phyloP scores from a whole-genome alignment of 2,888 invertebrate species.

The Agonopterix alstromeriana region DNA sequence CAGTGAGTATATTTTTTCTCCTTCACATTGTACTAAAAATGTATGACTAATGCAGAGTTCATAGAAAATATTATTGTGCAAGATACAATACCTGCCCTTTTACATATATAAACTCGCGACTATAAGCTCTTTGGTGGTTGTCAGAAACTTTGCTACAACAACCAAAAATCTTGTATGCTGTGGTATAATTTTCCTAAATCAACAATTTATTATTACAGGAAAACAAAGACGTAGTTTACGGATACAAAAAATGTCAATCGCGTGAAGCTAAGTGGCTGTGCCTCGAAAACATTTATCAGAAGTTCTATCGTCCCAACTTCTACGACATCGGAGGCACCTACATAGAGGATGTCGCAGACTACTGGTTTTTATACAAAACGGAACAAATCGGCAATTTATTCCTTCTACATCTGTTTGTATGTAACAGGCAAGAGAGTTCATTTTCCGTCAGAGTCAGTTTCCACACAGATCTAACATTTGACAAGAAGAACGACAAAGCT shows the following conservation, averaged over 20 bases:
- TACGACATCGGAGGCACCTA: slow-evolving; percentile 64
- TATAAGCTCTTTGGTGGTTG: too few relatives aligned
- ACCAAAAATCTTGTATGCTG: too few relatives aligned
- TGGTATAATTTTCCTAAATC: not conserved
- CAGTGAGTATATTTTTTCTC: too few relatives aligned
- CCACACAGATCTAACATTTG: slow-evolving; percentile 30
- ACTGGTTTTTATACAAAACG: slow-evolving; percentile 50
- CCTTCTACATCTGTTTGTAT: slow-evolving; percentile 53
- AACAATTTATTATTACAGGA: slow-evolving; percentile 21
- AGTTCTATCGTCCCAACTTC: slow-evolving; percentile 48
- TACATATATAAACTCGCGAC: too few relatives aligned
- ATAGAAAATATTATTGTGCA: too few relatives aligned
- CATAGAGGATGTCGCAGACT: slow-evolving; percentile 44
- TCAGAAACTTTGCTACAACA: too few relatives aligned
- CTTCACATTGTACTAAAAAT: too few relatives aligned
- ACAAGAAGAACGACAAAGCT: slow-evolving; percentile 34
- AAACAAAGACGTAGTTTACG: slow-evolving; percentile 33
- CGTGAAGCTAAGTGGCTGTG: slow-evolving; percentile 49
- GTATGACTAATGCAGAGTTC: too few relatives aligned
- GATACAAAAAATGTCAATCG: slow-evolving; percentile 44
- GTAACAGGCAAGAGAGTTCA: slow-evolving; percentile 35
- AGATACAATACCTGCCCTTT: too few relatives aligned
- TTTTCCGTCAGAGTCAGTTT: slow-evolving; percentile 38
- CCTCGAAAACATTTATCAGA: slow-evolving; percentile 45
- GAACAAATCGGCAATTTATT: slow-evolving; percentile 43